Evolutionary conservation across 2,113 vertebrate species (phyloP), one percentile per base, ranked within the genome.

Genomic region (Ardeotis arabs): DNA sequence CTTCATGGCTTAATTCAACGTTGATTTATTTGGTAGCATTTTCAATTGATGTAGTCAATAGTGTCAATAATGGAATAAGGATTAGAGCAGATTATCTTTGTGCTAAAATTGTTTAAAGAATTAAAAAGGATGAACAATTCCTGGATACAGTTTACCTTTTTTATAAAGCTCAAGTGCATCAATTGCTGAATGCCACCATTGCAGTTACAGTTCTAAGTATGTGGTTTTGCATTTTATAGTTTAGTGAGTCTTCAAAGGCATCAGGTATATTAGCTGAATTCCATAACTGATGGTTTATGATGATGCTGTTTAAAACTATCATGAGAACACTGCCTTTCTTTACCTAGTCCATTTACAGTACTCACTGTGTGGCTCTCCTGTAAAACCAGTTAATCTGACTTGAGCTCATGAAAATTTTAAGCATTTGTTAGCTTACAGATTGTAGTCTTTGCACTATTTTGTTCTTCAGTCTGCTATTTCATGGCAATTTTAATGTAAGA

Each of bases 11-110:
- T 98, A 97, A 97, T 98, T 96, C 94, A 85, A 33, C 0, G 15
- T 96, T 98, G 97, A 98, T 98, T 97, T 97, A 96, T 97, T 95
- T 97, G 97, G 93, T 96, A 49, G 87, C 83, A 50, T 96, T 97
- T 90, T 92, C 96, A 94, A 91, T 97, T 89, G 81, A 83, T 92
- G 75, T 37, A 86, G 87, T 96, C 97, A 59, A 96, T 97, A 95
- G 91, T 97, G 96, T 97, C 97, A 96, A 97, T 98, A 97, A 94
- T 12, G 41, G 93, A 96, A 94, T 96, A 96, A 96, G 92, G 97
- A 97, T 98, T 97, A 98, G 95, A 96, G 91, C 95, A 96, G 96
- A 97, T 98, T 95, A 97, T 96, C 77, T 82, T 94, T 90, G 87
- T 79, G 95, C 96, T 97, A 56, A 95, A 97, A 96, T 93, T 86